These are phyloP conservation scores for Heliornis fulica DNA, from an alignment of 2,113 vertebrate genomes.

Conservation along the genomic window DNA sequence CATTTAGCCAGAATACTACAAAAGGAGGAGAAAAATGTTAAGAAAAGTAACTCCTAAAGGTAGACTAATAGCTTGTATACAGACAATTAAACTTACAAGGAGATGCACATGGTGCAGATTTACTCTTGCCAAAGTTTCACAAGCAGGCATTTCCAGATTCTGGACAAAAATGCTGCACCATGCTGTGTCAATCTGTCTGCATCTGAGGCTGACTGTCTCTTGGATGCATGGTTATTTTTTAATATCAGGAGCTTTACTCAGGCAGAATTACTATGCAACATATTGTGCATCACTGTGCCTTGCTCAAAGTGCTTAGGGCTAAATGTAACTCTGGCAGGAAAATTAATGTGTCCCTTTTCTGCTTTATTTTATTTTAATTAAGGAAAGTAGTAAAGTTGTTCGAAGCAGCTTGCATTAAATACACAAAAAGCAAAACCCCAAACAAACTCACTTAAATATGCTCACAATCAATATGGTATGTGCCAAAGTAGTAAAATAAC, in stretches of 20 bases:
- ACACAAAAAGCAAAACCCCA: background rate
- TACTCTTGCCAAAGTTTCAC: slow-evolving; percentile 51
- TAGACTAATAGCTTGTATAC: slow-evolving; percentile 30
- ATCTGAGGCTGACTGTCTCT: slow-evolving; percentile 39
- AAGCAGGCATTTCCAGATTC: slow-evolving; percentile 20
- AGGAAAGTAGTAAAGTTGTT: slow-evolving; percentile 5
- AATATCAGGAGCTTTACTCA: background rate
- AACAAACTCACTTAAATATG: background rate
- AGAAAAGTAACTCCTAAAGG: slow-evolving; percentile 29
- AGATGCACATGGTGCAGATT: slow-evolving; percentile 41
- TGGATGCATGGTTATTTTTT: slow-evolving; percentile 36
- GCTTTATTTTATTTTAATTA: slow-evolving; percentile 55
- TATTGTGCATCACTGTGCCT: slow-evolving; percentile 17
- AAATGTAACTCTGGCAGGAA: slow-evolving; percentile 6
- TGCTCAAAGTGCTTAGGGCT: slow-evolving; percentile 19
- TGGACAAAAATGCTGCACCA: slow-evolving; percentile 39
- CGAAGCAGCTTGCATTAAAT: background rate
- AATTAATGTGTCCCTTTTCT: background rate
- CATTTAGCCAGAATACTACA: background rate
- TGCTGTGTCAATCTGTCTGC: slow-evolving; percentile 59
- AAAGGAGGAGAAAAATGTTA: background rate
- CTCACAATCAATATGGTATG: background rate
- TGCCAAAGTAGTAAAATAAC: background rate
- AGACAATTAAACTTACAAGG: slow-evolving; percentile 61
- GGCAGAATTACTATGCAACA: slow-evolving; percentile 22